These are phyloP conservation scores for Arothron firmamentum DNA, from an alignment of 2,113 vertebrate genomes.

Conservation along the genomic window DNA sequence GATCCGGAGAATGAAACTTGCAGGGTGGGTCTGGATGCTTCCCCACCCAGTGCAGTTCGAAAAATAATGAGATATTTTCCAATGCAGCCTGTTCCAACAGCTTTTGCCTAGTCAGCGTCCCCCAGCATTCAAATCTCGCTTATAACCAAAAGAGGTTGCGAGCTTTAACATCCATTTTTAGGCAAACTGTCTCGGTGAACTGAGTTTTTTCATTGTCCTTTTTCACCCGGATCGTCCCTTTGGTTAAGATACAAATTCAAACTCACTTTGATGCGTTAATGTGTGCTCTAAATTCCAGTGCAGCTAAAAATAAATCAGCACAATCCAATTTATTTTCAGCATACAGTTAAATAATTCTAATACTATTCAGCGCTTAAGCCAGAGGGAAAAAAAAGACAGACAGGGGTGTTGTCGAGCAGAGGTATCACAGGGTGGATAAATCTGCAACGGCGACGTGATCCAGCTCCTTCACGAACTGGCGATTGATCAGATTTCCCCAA, in stretches of 20 bases:
- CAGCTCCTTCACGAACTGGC: slow-evolving; percentile 49
- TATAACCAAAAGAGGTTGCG: slow-evolving; percentile 17
- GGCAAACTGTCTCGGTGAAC: too few species aligned
- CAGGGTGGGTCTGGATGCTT: slow-evolving; percentile 50
- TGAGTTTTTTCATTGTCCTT: background rate
- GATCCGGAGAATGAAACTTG: slow-evolving; percentile 41
- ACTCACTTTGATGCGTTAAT: slow-evolving; percentile 27
- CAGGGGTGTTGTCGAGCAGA: slow-evolving; percentile 62
- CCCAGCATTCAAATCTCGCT: slow-evolving; percentile 22
- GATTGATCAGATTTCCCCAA: slow-evolving; percentile 63
- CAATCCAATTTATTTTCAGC: slow-evolving; percentile 35
- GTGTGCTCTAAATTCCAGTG: slow-evolving; percentile 29
- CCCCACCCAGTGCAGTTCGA: slow-evolving; percentile 28
- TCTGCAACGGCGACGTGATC: slow-evolving; percentile 62
- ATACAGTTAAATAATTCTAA: slow-evolving; percentile 18
- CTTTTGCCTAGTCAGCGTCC: slow-evolving; percentile 51
- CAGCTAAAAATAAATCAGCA: slow-evolving; percentile 29
- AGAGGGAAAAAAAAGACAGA: slow-evolving; percentile 3
- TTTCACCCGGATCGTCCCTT: slow-evolving; percentile 13
- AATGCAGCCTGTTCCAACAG: slow-evolving; percentile 22
- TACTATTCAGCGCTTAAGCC: background rate
- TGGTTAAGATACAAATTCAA: background rate
- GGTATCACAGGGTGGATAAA: slow-evolving; percentile 63
- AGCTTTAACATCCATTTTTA: background rate
- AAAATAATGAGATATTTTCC: slow-evolving; percentile 12